Percentiles rank a stretch among this genome's conserved stretches.
Evolutionary conservation across 2,797 vertebrate species (phyloP).

Genomic region (Lithobates sylvaticus): DNA sequence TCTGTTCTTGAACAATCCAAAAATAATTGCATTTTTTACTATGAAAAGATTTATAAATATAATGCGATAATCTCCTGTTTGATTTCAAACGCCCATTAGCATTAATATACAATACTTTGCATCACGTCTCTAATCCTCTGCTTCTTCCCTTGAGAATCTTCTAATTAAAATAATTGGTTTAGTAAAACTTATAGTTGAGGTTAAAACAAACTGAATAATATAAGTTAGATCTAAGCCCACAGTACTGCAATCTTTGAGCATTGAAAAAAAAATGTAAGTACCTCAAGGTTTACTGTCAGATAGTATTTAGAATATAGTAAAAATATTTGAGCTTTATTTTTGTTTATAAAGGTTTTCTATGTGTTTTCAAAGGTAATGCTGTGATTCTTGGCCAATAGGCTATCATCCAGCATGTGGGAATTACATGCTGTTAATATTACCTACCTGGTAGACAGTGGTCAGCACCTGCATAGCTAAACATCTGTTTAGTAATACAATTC

Average conservation of each 20-base stretch:
- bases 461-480: too few relatives aligned
- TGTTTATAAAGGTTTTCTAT: background rate
- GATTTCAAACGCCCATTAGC: constrained; percentile 46
- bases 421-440: background rate
- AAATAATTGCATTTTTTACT: constrained; percentile 42
- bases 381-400: background rate
- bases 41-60: constrained; percentile 30
- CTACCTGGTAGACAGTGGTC: background rate
- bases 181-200: constrained; percentile 21
- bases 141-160: constrained; percentile 38
- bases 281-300: background rate
- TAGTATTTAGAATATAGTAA: background rate
- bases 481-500: too few relatives aligned
- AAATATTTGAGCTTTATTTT: background rate
- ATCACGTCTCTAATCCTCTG: constrained; percentile 45
- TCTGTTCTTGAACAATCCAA: constrained; percentile 22
- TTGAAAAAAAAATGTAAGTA: too few relatives aligned
- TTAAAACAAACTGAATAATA: constrained; percentile 23
- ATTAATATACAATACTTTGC: constrained; percentile 44
- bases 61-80: constrained; percentile 39
- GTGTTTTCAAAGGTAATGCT: background rate
- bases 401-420: too few relatives aligned
- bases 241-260: background rate
- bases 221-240: background rate
- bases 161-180: constrained; percentile 53